Base-by-base conservation (phyloP, 92 coral and sea anemone species). In the Actinernus sp. region DNA sequence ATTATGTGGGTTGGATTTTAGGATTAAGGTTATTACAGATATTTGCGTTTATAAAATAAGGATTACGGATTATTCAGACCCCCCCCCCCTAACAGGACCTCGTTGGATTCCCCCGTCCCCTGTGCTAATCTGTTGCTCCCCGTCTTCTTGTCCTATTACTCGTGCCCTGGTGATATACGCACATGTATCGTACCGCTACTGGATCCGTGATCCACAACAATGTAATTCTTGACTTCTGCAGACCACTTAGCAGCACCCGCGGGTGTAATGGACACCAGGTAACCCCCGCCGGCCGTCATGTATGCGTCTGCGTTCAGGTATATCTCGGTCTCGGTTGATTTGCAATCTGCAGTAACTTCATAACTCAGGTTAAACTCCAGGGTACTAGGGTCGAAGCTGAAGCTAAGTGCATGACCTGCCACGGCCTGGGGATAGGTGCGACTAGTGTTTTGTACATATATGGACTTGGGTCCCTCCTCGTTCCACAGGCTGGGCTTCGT, bases 341-440 rank as follows among this genome's bases (percentile, higher is more conserved):
- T 51, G 34, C 98, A 94, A 16, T 70, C 80, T 20, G 57, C 57
- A 44, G 82, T 55, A 6, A 90, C 74, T 51, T 72, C 82, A 43
- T 91, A 94, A 6, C 61, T 49, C 65, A 94, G 40, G 10, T 59
- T 72, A 46, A 94, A 94, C 52, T 87, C 88, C 19, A 82, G 57
- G 1, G 90, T 83, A 12, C 55, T 23, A 12, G 87, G 76, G 37
- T 88, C 88, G 48, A 86, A 94, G 30, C 68, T 55, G 55, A 84
- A 88, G 29, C 78, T 79, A 18, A 74, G 46, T n/a, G 93, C 71
- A 49, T 83, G 88, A 4, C 98, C 98, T 11, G 98, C 97, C 25
- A 94, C 98, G 18, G 98, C 97, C 48, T 91, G 97, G 19, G 97
- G 98, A 55, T 85, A 94, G 37, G 97, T 74, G 25, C 98, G 83